phyloP scores from a whole-genome alignment of 2,113 vertebrate genomes.

The Falco punctatus region DNA sequence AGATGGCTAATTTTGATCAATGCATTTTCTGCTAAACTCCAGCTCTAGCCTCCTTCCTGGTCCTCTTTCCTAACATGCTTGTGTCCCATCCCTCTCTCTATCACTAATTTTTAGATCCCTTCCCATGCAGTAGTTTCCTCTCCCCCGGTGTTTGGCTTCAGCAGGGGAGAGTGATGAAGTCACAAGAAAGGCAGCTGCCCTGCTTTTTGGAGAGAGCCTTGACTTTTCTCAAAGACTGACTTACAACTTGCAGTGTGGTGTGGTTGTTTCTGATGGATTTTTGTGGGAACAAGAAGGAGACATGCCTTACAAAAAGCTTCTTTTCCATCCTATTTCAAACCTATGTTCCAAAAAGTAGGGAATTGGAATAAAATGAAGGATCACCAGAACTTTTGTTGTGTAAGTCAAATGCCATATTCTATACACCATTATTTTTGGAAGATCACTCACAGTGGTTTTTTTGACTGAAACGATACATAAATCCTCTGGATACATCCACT shows the following conservation, averaged over 20 bases:
- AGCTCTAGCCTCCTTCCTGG: not conserved
- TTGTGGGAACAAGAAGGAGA: not conserved
- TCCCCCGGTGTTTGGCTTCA: not conserved
- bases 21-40: not conserved
- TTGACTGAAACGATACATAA: not conserved
- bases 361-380: not conserved
- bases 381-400: not conserved
- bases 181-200: not conserved
- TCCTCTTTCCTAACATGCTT: not conserved
- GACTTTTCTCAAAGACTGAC: not conserved
- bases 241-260: rapidly evolving
- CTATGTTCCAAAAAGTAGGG: not conserved
- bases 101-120: no score
- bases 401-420: not conserved
- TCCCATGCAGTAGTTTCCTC: not conserved
- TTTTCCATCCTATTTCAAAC: not conserved
- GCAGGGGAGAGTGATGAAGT: not conserved
- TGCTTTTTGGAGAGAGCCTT: not conserved
- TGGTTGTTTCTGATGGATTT: not conserved
- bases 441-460: not conserved
- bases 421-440: not conserved
- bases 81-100: not conserved
- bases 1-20: not conserved
- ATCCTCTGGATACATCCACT: not conserved
- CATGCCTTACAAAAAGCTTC: not conserved